Base-by-base conservation (phyloP, 2,888 invertebrate species). In the Diarsia mendica region DNA sequence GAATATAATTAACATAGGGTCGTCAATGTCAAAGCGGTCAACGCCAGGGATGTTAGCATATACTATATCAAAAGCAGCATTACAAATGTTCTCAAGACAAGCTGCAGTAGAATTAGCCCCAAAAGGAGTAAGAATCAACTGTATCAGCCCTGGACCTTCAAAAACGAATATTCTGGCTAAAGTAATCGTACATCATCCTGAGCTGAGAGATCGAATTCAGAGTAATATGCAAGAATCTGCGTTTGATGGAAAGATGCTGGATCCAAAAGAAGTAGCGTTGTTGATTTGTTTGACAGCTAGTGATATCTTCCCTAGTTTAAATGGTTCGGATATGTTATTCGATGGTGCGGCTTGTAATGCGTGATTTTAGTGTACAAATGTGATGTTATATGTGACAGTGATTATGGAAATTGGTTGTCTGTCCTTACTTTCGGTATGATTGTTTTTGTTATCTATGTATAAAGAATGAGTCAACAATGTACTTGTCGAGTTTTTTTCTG, bases 121-220 rank as follows among this genome's bases (percentile, higher is more conserved):
- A 2, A 89, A 91, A 67, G 93, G 93, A 20, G 90, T 93, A 0
- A 89, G 93, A 69, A 91, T 93, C 6, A 93, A 93, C 69, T 89
- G 89, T 0, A 85, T 93, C 46, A 90, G 90, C 58, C 92, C 93
- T 2, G 93, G 93, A 2, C 79, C 88, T 15, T 91, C 91, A 0
- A 91, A 88, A 44, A 91, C 91, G 8, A 91, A 91, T 68, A 89
- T 92, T 67, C 60, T 92, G 55, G 72, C 86, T 6, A 90, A 90
- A 84, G 63, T 92, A 9, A 85, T 91, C 18, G 77, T 88, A 1
- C 85, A 81, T 11, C 84, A 84, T 15, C 76, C 87, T 11, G 73
- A 85, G 11, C 51, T 75, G 8, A 46, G 79, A 2, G 80, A 87
- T 8, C 89, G 89, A 55, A 86, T 89, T 0, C 72, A 68, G 6